Base-by-base conservation (phyloP, 2,888 invertebrate species). In the Malthinus flaveolus region DNA sequence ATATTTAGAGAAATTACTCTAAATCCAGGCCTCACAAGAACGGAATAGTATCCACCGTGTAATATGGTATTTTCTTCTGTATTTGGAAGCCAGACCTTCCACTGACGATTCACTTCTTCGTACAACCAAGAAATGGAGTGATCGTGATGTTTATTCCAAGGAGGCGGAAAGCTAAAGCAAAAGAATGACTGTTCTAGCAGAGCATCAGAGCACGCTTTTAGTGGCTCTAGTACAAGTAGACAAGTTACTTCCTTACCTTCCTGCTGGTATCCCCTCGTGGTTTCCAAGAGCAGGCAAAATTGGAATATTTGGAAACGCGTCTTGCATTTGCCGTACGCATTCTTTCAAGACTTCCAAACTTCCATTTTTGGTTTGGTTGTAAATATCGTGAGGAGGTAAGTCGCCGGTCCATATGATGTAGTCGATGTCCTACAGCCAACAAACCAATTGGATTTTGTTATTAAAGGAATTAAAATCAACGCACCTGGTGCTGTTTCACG, bases 371-470 rank as follows among this genome's bases (percentile, higher is more conserved):
- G 93, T 94, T 79, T 95, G 94, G 73, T 93, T 93, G 93, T 93
- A 93, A 7, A 97, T 90, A 73, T 97, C 95, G 73, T 98, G 98
- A 0, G 97, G 93, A 3, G 97, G 95, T 63, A 97, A 81, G 79
- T 98, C 98, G 2, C 97, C 97, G 0, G 97, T 97, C 94, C 97
- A 96, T 47, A 96, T 80, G 61, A 98, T 93, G 73, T 93, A 94
- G 78, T 95, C 94, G 62, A 95, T 91, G 73, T 94, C 94, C 90
- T 91, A 74, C 49, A 82, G 69, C 8, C 33, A 51, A 34, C n/a
- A 13, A 11, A 9, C 32, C 5, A 23, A 23, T 34, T 47, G 1
- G 33, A 32, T 1, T 23, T 23, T 12, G 13, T 42, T 47, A 46
- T 52, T 15, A 13, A n/a, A 34, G 34, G 10, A 49, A 46, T 60